Evolutionary conservation across 1,140 invertebrate genomes (phyloP).

Genomic region (Cydia amplana): DNA sequence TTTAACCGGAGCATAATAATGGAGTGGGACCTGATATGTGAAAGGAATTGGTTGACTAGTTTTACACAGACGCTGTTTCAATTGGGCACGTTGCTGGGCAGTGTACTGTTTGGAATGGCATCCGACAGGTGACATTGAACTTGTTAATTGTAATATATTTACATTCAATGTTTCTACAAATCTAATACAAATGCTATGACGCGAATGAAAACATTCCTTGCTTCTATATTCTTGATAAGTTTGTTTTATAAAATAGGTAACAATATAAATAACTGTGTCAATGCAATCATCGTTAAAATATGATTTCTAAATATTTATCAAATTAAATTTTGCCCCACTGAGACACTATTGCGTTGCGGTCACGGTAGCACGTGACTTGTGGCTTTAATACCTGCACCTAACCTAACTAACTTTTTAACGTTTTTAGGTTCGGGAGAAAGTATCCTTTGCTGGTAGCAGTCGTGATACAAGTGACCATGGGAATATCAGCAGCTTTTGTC

Average conservation of each 20-base stretch:
- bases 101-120: slow-evolving; percentile 73
- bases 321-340: not conserved
- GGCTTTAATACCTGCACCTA: not conserved
- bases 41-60: slow-evolving; percentile 81
- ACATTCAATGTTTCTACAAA: slow-evolving; percentile 12
- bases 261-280: slow-evolving; percentile 2
- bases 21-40: slow-evolving; percentile 88
- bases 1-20: slow-evolving; percentile 86
- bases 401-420: slow-evolving; percentile 4
- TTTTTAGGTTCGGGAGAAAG: slow-evolving; percentile 83
- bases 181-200: not conserved
- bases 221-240: not conserved
- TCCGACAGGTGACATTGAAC: slow-evolving; percentile 66
- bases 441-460: slow-evolving; percentile 81
- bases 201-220: not conserved
- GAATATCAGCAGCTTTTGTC: slow-evolving; percentile 80
- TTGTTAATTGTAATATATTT: slow-evolving; percentile 4
- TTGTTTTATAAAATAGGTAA: too few species aligned
- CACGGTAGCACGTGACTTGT: not conserved
- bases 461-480: slow-evolving; percentile 80
- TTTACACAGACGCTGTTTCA: slow-evolving; percentile 82
- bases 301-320: slow-evolving; percentile 7
- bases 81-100: slow-evolving; percentile 71
- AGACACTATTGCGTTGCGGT: not conserved
- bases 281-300: not conserved